Evolutionary conservation across 1,140 invertebrate species (phyloP).

Genomic region (Bacillus rossius): DNA sequence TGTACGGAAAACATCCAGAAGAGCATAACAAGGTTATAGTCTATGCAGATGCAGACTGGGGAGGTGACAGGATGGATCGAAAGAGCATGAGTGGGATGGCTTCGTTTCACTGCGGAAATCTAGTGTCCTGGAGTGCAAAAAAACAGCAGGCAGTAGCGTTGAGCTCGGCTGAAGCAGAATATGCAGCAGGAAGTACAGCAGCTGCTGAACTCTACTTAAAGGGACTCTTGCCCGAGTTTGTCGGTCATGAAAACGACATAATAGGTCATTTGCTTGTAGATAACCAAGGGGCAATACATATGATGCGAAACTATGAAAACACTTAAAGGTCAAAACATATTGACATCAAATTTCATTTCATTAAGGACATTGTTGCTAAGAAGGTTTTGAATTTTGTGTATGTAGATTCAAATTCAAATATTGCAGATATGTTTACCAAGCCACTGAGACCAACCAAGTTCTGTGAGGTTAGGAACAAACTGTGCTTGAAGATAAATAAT

Average conservation of each 20-base stretch:
- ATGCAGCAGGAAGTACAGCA: not conserved
- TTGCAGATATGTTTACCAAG: too few relatives aligned
- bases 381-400: too few relatives aligned
- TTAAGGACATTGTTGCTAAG: too few relatives aligned
- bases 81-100: not conserved
- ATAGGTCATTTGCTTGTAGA: not conserved
- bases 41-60: constrained; percentile 41
- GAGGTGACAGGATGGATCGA: constrained; percentile 23
- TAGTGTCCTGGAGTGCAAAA: not conserved
- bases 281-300: not conserved
- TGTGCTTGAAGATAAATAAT: too few relatives aligned
- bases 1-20: constrained; percentile 22
- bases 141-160: not conserved
- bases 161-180: not conserved
- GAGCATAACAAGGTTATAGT: constrained; percentile 18
- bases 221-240: not conserved
- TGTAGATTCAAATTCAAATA: too few relatives aligned
- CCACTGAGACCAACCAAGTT: too few relatives aligned
- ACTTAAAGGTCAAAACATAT: constrained; percentile 5
- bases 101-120: not conserved
- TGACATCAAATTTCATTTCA: too few relatives aligned
- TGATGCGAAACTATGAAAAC: not conserved
- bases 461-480: too few relatives aligned
- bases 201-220: not conserved
- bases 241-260: not conserved